A percentile compares a stretch with the other conserved stretches of the same genome.
Conservation (phyloP, 2,113 vertebrate species). For the Garra rufa region DNA sequence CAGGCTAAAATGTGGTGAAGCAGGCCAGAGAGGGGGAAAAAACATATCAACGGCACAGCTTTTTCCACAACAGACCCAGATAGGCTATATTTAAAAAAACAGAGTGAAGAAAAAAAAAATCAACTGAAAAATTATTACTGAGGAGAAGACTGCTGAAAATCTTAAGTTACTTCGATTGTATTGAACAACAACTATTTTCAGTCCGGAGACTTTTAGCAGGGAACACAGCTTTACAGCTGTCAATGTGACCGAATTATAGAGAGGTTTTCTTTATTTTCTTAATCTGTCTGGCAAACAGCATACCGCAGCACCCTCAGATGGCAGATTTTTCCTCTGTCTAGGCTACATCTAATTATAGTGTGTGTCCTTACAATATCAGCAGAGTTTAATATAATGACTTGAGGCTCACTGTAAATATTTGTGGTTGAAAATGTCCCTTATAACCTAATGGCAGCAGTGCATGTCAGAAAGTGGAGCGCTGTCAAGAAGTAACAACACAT, state of each 20-base stretch:
- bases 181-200: slow-evolving; percentile 16
- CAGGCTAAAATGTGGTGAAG: background rate
- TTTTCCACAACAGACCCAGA: background rate
- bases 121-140: slow-evolving; percentile 7
- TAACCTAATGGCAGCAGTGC: slow-evolving; percentile 17
- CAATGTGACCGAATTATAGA: slow-evolving; percentile 10
- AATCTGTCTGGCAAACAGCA: slow-evolving; percentile 29
- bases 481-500: background rate
- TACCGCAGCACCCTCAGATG: background rate
- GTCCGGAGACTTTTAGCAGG: background rate
- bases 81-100: background rate
- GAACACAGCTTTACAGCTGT: background rate
- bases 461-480: slow-evolving; percentile 2
- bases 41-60: background rate
- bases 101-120: background rate
- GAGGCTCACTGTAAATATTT: slow-evolving; percentile 15
- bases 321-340: slow-evolving; percentile 7
- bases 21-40: background rate
- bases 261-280: background rate
- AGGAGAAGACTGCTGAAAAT: background rate
- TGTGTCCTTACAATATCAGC: slow-evolving; percentile 17
- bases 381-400: slow-evolving; percentile 28
- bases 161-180: background rate
- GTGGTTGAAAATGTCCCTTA: slow-evolving; percentile 24
- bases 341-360: slow-evolving; percentile 40